Evolutionary conservation across 2,797 vertebrate species (phyloP), one percentile per base, ranked within the genome.

Genomic region (Nothura maculosa): DNA sequence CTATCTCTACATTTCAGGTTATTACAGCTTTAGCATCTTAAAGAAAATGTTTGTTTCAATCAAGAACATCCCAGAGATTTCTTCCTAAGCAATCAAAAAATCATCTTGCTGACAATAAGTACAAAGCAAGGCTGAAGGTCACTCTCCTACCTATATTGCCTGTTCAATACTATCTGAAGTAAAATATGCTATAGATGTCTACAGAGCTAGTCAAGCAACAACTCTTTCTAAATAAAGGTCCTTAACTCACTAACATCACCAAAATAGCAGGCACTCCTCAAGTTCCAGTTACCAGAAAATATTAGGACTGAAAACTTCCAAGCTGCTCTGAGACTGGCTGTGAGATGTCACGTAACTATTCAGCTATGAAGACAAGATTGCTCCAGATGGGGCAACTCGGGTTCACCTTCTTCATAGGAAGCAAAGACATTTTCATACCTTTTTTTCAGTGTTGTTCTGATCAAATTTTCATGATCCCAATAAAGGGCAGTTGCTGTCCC

Each of bases 281-380:
- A 90, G 64, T 90, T 84, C 61, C 81, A 91, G 40, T 54, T 84
- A 54, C 70, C 47, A 79, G 48, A 79, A 94, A 94, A 74, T 38
- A 82, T 67, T 67, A 86, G 70, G 76, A 84, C 9, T 74, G 61
- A 82, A 91, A 89, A 85, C 38, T 74, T 68, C 34, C 74, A 68
- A 75, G 82, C 48, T 77, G 48, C 67, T 90, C 73, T 48, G 75
- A 86, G 36, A 64, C 20, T 82, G 83, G 20, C 75, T 82, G 20
- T 20, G 38, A 86, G 61, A 85, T 72, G 72, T 90, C 72, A 74
- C 1, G 1, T 13, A 68, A 1, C 1, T 47, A 76, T 54, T 87
- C 60, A 77, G 72, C 81, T 77, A n/a, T 25, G 58, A 90, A 79
- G 20, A 81, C 18, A 86, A 32, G 38, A 91, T 60, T 36, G 69